phyloP scores from a whole-genome alignment of 2,797 vertebrate species.

The Mormyrops attenuatus region DNA sequence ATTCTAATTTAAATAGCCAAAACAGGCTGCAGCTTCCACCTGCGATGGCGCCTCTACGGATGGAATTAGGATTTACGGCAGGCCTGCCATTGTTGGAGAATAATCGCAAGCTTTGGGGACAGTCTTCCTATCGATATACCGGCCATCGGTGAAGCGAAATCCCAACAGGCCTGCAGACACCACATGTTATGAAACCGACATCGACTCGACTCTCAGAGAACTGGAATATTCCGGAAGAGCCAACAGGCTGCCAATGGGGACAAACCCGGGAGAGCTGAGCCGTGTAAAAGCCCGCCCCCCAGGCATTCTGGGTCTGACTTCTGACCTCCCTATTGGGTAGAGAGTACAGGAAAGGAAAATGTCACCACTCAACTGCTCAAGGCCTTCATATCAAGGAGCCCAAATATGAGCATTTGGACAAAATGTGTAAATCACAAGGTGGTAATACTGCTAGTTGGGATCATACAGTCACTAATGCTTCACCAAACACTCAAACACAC shows the following conservation, averaged over 20 bases:
- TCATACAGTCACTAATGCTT: not conserved
- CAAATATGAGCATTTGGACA: not conserved
- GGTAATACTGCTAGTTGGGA: not conserved
- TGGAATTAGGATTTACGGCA: not conserved
- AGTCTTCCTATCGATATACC: not conserved
- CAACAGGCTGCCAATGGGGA: not conserved
- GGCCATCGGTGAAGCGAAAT: not conserved
- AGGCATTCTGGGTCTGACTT: not conserved
- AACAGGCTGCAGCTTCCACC: not conserved
- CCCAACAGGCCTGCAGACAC: not conserved
- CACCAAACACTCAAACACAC: not conserved
- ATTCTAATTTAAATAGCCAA: not conserved
- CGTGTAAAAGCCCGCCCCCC: not conserved
- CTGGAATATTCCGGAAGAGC: not conserved
- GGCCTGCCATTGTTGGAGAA: not conserved
- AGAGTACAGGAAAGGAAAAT: not conserved
- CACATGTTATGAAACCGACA: constrained; percentile 13
- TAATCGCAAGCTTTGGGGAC: not conserved
- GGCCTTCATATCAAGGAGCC: not conserved
- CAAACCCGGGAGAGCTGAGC: not conserved
- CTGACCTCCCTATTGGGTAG: not conserved
- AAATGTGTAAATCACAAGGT: not conserved
- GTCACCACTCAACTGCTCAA: not conserved
- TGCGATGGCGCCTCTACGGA: not conserved
- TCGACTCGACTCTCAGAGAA: not conserved